Base-by-base conservation (phyloP, 1,140 invertebrate species). In the Atta colombica region DNA sequence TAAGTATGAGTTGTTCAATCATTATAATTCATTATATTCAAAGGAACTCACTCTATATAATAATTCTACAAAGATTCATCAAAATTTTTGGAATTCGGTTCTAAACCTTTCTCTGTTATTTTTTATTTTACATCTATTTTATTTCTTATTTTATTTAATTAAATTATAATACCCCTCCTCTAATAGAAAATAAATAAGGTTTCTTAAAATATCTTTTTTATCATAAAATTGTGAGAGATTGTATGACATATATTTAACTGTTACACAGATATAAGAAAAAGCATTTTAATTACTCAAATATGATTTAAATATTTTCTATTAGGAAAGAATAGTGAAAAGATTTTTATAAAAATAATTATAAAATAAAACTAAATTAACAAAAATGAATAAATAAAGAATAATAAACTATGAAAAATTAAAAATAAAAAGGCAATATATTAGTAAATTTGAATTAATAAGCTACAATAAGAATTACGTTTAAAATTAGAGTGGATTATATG, bases 391-490 rank as follows among this genome's bases (percentile, higher is more conserved):
- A 39, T 45, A 45, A 78, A 45, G n/a, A 0, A 45, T 28, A 78
- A 3, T 65, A 51, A 39, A 51, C 10, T 4, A 7, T 51, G 7
- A 16, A 7, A 51, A 18, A n/a, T 6, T 7, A 28, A 12, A 63
- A 28, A 28, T 28, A 28, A 28, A 28, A 31, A 63, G 4, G 0
- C 2, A 39, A 21, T 58, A 75, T 75, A 16, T 10, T 45, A 45
- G 2, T 10, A 10, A 39, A 75, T 60, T 75, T 45, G 3, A 75
- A 75, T 60, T 60, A 21, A 58, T 60, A 75, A 60, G 6, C 21
- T 35, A 35, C 18, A 6, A 1, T 58, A 75, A 51, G 0, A 58
- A 1, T 6, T 53, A 1, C 1, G 28, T 51, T 39, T 39, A 68
- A 69, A 69, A 69, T 4, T 49, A 55, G 14, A 74, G 3, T 55